Evolutionary conservation across 2,797 vertebrate species (phyloP).

Genomic region (Microctenopoma stevenorrisi): DNA sequence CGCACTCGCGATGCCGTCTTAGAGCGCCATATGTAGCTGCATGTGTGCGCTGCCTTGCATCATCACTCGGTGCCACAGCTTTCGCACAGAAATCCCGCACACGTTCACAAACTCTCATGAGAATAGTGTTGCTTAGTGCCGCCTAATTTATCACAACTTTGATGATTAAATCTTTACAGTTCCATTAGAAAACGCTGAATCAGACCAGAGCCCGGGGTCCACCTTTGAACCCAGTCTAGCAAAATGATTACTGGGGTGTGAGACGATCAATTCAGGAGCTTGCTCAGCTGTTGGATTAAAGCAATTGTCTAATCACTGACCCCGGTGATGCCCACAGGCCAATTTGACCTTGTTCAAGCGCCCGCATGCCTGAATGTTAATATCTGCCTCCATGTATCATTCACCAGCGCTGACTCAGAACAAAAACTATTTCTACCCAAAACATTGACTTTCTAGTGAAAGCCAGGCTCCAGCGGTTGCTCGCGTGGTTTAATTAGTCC

Average conservation of each 20-base stretch:
- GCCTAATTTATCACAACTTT: not conserved
- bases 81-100: too few relatives aligned
- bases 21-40: not conserved
- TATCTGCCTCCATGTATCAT: conserved; percentile 18
- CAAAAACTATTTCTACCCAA: conserved; percentile 1
- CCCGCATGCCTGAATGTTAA: conserved; percentile 1
- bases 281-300: conserved; percentile 13
- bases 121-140: too few relatives aligned
- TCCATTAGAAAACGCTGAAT: not conserved
- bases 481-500: conserved; percentile 18
- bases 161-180: not conserved
- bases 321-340: not conserved
- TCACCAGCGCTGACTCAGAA: not conserved
- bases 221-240: conserved; percentile 14
- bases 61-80: too few relatives aligned
- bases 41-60: not conserved
- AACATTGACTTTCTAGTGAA: conserved; percentile 14
- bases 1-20: not conserved
- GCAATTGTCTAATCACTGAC: not conserved
- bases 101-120: not conserved
- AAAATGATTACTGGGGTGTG: not conserved
- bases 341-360: conserved; percentile 8
- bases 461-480: not conserved
- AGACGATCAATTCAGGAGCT: conserved; percentile 7
- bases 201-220: not conserved